Evolutionary conservation across 2,888 invertebrate species (phyloP).

Genomic region (Hipparchia sbordonii): DNA sequence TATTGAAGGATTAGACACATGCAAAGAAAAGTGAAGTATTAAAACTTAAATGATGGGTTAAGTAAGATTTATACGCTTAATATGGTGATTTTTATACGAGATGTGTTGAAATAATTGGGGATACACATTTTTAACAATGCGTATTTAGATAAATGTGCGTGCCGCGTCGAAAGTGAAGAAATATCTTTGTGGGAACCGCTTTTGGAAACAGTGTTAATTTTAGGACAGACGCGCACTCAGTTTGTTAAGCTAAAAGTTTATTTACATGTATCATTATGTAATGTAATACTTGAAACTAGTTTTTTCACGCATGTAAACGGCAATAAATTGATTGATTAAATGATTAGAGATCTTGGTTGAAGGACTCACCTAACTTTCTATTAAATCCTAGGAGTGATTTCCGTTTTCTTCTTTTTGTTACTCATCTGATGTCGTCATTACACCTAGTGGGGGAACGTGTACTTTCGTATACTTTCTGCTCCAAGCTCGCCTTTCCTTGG

Average conservation of each 20-base stretch:
- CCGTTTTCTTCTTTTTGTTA: too few relatives aligned
- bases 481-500: too few relatives aligned
- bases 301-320: too few relatives aligned
- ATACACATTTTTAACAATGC: slow-evolving; percentile 11
- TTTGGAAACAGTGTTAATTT: slow-evolving; percentile 64
- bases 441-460: too few relatives aligned
- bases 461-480: too few relatives aligned
- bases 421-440: too few relatives aligned
- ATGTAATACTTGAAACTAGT: too few relatives aligned
- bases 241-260: slow-evolving; percentile 26
- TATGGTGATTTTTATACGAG: slow-evolving; percentile 19
- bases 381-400: too few relatives aligned
- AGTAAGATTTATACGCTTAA: slow-evolving; percentile 26
- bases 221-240: slow-evolving; percentile 43
- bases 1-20: slow-evolving; percentile 11
- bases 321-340: too few relatives aligned
- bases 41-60: slow-evolving; percentile 16
- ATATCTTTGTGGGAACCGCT: slow-evolving; percentile 78
- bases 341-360: too few relatives aligned
- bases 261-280: too few relatives aligned
- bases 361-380: too few relatives aligned
- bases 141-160: slow-evolving; percentile 71
- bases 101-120: slow-evolving; percentile 14
- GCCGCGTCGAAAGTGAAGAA: slow-evolving; percentile 75
- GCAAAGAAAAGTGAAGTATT: slow-evolving; percentile 6